Evolutionary conservation across 2,888 invertebrate species (phyloP).

Genomic region (Brachylomia viminalis): DNA sequence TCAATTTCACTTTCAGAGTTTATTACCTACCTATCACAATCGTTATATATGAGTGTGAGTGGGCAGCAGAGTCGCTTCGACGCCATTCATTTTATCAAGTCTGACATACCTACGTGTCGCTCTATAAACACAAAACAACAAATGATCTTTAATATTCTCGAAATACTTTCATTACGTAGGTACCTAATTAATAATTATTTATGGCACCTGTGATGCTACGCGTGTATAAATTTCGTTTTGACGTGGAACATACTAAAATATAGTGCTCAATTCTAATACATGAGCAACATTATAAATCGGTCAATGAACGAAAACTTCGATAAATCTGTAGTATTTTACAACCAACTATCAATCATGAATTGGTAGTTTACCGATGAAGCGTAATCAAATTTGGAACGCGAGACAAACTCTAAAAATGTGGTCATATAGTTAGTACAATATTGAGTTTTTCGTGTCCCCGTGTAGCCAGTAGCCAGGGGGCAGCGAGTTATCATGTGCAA

Average conservation of each 20-base stretch:
- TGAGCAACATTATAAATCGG: conserved; percentile 22
- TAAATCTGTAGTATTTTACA: conserved; percentile 40
- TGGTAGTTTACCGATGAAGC: conserved; percentile 25
- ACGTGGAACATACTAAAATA: conserved; percentile 15
- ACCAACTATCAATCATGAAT: conserved; percentile 23
- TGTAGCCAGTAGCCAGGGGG: conserved; percentile 43
- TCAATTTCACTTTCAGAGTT: conserved; percentile 64
- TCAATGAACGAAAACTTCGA: conserved; percentile 35
- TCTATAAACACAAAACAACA: conserved; percentile 55
- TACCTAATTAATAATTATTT: conserved; percentile 29
- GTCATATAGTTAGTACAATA: conserved; percentile 10
- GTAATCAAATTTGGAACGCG: conserved; percentile 41
- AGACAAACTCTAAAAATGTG: conserved; percentile 25
- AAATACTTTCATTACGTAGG: conserved; percentile 56
- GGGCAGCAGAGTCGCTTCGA: conserved; percentile 64
- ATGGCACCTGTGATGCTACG: conserved; percentile 15
- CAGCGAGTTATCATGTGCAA: conserved; percentile 65
- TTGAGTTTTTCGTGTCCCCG: conserved; percentile 43
- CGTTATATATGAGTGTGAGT: conserved; percentile 56
- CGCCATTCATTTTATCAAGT: conserved; percentile 68
- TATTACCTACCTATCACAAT: conserved; percentile 53
- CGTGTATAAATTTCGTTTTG: conserved; percentile 5
- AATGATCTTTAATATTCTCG: conserved; percentile 60
- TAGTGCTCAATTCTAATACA: conserved; percentile 21
- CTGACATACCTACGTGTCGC: conserved; percentile 43